These are phyloP conservation scores for Phrynocephalus forsythii DNA, from an alignment of 2,797 vertebrate species.

Conservation along the genomic window DNA sequence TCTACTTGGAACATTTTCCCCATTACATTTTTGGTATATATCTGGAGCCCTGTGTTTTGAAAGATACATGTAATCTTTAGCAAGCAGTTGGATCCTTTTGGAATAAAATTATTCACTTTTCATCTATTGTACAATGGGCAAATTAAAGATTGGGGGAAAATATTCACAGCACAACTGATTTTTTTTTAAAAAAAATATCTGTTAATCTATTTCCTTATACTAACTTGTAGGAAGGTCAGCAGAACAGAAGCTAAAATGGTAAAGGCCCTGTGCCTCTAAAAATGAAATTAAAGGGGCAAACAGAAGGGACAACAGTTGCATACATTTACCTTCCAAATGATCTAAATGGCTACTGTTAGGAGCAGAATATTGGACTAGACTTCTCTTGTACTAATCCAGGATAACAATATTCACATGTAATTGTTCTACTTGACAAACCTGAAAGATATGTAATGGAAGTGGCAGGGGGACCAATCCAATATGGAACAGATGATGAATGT, in stretches of 20 bases:
- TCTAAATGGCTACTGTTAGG: not conserved
- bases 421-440: conserved; percentile 15
- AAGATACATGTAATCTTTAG: too few species aligned
- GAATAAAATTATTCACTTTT: too few species aligned
- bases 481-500: conserved; percentile 33
- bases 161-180: not conserved
- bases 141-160: too few species aligned
- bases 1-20: too few species aligned
- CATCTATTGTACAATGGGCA: too few species aligned
- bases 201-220: not conserved
- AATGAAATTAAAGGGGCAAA: not conserved
- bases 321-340: not conserved
- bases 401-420: conserved; percentile 2
- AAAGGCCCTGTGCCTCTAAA: not conserved
- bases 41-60: too few species aligned
- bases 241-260: not conserved
- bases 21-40: too few species aligned
- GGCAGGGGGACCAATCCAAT: not conserved
- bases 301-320: not conserved
- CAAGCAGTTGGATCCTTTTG: too few species aligned
- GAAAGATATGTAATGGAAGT: not conserved
- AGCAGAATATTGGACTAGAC: not conserved
- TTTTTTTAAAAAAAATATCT: not conserved
- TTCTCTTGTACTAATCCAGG: not conserved
- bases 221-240: not conserved